Evolutionary conservation across 2,888 invertebrate genomes (phyloP).

Genomic region (Drosophila dives): DNA sequence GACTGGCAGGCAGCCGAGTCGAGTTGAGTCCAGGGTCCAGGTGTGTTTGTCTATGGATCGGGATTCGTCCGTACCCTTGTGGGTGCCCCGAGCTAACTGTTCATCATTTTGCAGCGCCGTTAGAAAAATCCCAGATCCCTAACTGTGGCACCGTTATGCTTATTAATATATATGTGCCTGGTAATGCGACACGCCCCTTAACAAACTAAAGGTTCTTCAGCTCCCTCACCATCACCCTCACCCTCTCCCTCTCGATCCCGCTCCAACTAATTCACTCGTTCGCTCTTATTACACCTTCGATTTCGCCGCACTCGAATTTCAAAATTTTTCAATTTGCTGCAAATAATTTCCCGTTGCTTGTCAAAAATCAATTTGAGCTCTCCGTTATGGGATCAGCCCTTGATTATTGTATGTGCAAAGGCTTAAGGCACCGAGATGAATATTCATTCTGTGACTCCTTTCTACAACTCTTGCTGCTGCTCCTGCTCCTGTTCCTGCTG

Average conservation of each 20-base stretch:
- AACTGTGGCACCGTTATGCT: slow-evolving; percentile 66
- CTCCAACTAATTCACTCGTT: slow-evolving; percentile 3
- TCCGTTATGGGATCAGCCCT: slow-evolving; percentile 41
- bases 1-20: slow-evolving; percentile 23
- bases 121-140: slow-evolving; percentile 54
- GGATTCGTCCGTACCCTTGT: slow-evolving; percentile 44
- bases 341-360: slow-evolving; percentile 56
- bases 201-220: not conserved
- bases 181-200: slow-evolving; percentile 72
- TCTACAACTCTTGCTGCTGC: not conserved
- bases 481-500: not conserved
- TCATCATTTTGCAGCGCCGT: slow-evolving; percentile 49
- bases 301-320: slow-evolving; percentile 64
- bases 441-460: slow-evolving; percentile 24
- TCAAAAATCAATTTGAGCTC: slow-evolving; percentile 62
- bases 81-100: slow-evolving; percentile 61
- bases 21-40: slow-evolving; percentile 41
- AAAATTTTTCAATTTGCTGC: slow-evolving; percentile 39
- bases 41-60: slow-evolving; percentile 63
- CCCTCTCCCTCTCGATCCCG: slow-evolving; percentile 16
- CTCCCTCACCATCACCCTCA: not conserved
- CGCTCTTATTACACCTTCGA: slow-evolving; percentile 64
- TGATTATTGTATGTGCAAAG: slow-evolving; percentile 19
- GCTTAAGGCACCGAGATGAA: slow-evolving; percentile 19
- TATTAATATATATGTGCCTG: slow-evolving; percentile 63